Evolutionary conservation across 2,888 invertebrate genomes (phyloP).

Genomic region (Plebejus argus): DNA sequence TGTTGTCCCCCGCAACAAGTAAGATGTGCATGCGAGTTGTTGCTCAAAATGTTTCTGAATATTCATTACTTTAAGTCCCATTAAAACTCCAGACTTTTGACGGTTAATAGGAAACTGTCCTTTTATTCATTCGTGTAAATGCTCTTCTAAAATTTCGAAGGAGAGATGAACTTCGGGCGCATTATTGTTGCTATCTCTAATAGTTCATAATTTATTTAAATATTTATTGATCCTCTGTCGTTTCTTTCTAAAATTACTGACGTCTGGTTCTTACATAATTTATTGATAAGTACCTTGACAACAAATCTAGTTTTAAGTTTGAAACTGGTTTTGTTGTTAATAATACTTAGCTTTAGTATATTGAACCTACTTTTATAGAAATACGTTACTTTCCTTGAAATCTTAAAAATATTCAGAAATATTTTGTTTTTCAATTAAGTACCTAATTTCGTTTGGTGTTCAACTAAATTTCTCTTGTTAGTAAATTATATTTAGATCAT

Average conservation of each 20-base stretch:
- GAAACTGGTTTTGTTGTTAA: not conserved
- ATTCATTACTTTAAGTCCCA: slow-evolving; percentile 24
- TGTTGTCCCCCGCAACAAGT: slow-evolving; percentile 88
- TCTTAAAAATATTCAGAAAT: not conserved
- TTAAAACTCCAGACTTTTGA: not conserved
- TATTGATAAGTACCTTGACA: not conserved
- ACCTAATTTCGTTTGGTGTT: not conserved
- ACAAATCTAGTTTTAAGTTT: not conserved
- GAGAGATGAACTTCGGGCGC: not conserved
- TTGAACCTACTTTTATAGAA: not conserved
- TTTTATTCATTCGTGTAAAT: not conserved
- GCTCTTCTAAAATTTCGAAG: not conserved
- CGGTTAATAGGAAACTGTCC: not conserved
- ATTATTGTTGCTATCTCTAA: not conserved
- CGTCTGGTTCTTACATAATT: not conserved
- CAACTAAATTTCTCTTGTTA: not conserved
- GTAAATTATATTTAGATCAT: not conserved
- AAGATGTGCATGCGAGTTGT: slow-evolving; percentile 52
- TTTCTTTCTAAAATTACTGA: not conserved
- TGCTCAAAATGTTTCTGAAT: slow-evolving; percentile 33
- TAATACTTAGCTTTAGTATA: not conserved
- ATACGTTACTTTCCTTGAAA: not conserved
- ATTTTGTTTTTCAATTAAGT: slow-evolving; percentile 3
- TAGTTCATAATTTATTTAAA: not conserved
- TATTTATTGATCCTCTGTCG: not conserved